Evolutionary conservation across 2,113 vertebrate genomes (phyloP).

Genomic region (Eclectus roratus): DNA sequence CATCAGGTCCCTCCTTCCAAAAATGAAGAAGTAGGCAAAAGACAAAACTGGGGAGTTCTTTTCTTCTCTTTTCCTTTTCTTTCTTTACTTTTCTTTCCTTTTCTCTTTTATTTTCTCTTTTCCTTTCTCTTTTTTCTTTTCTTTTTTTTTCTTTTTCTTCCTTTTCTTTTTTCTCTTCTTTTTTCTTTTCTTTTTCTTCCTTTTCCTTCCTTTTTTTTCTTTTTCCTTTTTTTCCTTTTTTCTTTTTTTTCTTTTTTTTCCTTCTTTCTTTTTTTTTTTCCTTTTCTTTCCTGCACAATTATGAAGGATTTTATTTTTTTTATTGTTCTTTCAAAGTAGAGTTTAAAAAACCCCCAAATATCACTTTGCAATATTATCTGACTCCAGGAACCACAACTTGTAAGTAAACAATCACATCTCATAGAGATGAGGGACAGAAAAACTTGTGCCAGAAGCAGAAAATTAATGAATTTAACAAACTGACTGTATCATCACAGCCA

Average conservation of each 20-base stretch:
- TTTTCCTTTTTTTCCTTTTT: too few species aligned
- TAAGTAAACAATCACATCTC: not conserved
- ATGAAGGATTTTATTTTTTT: not conserved
- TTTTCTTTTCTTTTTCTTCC: too few species aligned
- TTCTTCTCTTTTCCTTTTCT: not conserved
- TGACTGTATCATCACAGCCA: not conserved
- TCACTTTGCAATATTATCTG: not conserved
- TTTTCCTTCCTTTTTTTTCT: not conserved
- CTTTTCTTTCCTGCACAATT: not conserved
- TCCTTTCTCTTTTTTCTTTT: not conserved
- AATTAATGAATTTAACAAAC: not conserved
- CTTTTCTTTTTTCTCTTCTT: too few species aligned
- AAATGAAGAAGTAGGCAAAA: not conserved
- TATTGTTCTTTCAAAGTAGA: not conserved
- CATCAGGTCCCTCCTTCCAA: not conserved
- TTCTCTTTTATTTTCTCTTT: not conserved
- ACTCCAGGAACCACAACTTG: not conserved
- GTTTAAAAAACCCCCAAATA: not conserved
- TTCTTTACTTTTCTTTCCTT: not conserved
- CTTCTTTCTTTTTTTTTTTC: not conserved
- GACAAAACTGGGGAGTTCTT: not conserved
- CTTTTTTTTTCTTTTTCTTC: too few species aligned
- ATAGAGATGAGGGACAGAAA: not conserved
- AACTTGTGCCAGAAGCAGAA: not conserved
- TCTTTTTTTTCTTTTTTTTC: too few species aligned